These are phyloP conservation scores for Poeciliopsis occidentalis DNA, from an alignment of 2,113 vertebrate genomes.

Conservation along the genomic window DNA sequence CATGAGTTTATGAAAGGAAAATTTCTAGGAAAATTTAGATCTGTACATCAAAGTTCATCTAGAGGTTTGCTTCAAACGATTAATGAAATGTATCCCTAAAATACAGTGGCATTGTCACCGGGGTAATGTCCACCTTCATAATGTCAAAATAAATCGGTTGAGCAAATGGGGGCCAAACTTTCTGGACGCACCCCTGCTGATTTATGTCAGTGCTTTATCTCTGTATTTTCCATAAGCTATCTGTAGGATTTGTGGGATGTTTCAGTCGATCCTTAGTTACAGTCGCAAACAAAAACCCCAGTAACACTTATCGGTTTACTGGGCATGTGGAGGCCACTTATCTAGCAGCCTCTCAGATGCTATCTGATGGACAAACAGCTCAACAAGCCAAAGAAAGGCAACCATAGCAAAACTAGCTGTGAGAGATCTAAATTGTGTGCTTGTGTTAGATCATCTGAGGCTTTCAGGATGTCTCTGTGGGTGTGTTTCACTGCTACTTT, in stretches of 20 bases:
- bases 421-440: conserved; percentile 3
- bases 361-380: conserved; percentile 10
- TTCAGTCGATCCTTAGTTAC: conserved; percentile 27
- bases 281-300: too few species aligned
- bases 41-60: neutral
- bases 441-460: neutral
- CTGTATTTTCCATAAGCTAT: neutral
- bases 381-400: neutral
- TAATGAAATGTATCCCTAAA: neutral
- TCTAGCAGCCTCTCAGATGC: conserved; percentile 5
- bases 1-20: too few species aligned
- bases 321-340: conserved; percentile 2
- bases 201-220: neutral
- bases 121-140: neutral
- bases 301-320: neutral
- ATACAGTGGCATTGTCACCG: too few species aligned
- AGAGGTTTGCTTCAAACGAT: neutral
- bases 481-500: neutral
- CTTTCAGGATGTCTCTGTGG: neutral
- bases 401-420: neutral
- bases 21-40: too few species aligned
- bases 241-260: conserved; percentile 2
- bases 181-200: neutral
- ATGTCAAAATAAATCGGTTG: neutral
- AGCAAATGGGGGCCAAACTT: too few species aligned